These are phyloP conservation scores for Mesaphorura yosii DNA, from an alignment of 1,140 invertebrate genomes.

Conservation along the genomic window DNA sequence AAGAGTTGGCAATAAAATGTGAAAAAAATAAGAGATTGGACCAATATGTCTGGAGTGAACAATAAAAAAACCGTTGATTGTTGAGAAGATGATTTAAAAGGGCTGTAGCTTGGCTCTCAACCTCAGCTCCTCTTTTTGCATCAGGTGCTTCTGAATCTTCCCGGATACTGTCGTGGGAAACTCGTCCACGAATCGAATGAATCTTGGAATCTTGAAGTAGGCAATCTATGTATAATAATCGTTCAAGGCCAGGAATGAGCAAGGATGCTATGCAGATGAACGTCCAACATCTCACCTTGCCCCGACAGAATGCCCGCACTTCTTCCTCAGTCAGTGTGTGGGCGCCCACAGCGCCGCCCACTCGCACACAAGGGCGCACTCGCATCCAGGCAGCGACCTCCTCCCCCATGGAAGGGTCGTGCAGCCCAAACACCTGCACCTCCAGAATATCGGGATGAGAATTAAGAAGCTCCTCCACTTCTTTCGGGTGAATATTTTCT, in stretches of 20 bases:
- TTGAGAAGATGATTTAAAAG: too few relatives aligned
- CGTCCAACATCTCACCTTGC: conserved; percentile 41
- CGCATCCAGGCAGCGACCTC: conserved; percentile 51
- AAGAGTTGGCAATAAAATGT: too few relatives aligned
- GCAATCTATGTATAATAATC: conserved; percentile 40
- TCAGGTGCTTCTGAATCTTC: conserved; percentile 39
- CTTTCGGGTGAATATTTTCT: conserved; percentile 52
- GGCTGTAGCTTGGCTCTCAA: too few relatives aligned
- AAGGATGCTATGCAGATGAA: too few relatives aligned
- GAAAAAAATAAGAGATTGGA: too few relatives aligned
- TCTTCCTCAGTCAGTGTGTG: conserved; percentile 37
- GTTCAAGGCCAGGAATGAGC: background rate
- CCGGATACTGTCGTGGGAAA: conserved; percentile 47
- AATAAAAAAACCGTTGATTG: too few relatives aligned
- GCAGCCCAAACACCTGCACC: conserved; percentile 49
- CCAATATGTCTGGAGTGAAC: too few relatives aligned
- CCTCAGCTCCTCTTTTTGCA: too few relatives aligned
- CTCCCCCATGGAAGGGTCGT: conserved; percentile 50
- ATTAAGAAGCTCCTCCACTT: conserved; percentile 51
- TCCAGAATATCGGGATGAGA: conserved; percentile 45
- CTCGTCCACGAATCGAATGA: conserved; percentile 41
- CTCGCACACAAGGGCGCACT: too few relatives aligned
- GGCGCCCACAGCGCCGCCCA: conserved; percentile 38
- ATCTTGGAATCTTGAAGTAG: conserved; percentile 46
- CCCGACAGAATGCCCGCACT: conserved; percentile 44